These are phyloP conservation scores for Myotis findleyi DNA, from an alignment of 2,797 vertebrate genomes.

Conservation along the genomic window DNA sequence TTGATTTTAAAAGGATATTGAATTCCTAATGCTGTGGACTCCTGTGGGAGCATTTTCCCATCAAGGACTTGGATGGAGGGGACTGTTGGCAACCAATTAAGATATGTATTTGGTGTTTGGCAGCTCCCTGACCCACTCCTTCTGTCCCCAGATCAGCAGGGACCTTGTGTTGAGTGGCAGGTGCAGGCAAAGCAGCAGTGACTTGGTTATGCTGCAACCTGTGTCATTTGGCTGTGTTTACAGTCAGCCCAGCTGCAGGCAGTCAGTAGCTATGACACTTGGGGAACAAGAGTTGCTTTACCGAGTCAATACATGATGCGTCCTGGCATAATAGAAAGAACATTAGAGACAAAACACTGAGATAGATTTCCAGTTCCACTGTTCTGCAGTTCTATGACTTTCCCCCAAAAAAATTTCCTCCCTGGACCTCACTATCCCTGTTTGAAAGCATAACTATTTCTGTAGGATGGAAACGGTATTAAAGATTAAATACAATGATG, in stretches of 20 bases:
- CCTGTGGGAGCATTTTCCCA: not conserved
- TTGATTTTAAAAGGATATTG: constrained; percentile 40
- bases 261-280: not conserved
- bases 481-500: not conserved
- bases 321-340: not conserved
- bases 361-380: not conserved
- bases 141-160: constrained; percentile 12
- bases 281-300: constrained; percentile 18
- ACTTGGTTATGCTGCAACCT: not conserved
- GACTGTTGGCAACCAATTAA: constrained; percentile 8
- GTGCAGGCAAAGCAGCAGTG: not conserved
- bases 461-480: not conserved
- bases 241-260: constrained; percentile 24
- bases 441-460: not conserved
- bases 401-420: not conserved
- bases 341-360: not conserved
- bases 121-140: not conserved
- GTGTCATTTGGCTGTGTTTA: constrained; percentile 37
- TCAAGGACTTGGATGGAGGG: not conserved
- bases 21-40: not conserved
- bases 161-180: constrained; percentile 33
- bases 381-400: not conserved
- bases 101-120: constrained; percentile 11
- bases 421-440: not conserved
- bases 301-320: constrained; percentile 33